Conservation (phyloP, 2,888 invertebrate genomes). For the Plutella xylostella region DNA sequence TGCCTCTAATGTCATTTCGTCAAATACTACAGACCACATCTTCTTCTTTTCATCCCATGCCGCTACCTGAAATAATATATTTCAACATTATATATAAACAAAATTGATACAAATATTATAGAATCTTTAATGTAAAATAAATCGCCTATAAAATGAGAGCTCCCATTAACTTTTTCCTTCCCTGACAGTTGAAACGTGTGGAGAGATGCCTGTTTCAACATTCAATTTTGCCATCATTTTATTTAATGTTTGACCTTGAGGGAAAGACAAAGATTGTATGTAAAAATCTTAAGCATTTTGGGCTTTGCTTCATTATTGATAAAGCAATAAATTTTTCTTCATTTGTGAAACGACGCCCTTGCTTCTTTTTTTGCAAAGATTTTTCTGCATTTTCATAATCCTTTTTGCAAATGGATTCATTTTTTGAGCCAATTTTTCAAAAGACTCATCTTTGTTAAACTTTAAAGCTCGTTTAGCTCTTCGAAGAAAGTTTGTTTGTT, state of each 20-base stretch:
- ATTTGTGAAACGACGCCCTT: slow-evolving; percentile 11
- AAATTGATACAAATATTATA: not conserved
- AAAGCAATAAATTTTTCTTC: slow-evolving; percentile 14
- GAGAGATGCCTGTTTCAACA: not conserved
- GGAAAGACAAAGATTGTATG: slow-evolving; percentile 26
- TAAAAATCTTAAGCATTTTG: slow-evolving; percentile 23
- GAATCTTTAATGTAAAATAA: not conserved
- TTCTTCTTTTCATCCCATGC: slow-evolving; percentile 2
- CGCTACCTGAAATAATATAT: slow-evolving; percentile 1
- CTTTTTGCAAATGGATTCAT: slow-evolving; percentile 13
- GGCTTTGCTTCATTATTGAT: slow-evolving; percentile 13
- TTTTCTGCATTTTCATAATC: slow-evolving; percentile 18
- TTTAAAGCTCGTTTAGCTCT: not conserved
- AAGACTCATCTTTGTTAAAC: not conserved
- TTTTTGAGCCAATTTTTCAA: slow-evolving; percentile 3
- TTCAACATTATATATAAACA: not conserved
- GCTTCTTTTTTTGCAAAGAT: slow-evolving; percentile 8
- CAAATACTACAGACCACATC: not conserved
- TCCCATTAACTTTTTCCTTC: not conserved
- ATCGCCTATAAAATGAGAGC: too few species aligned
- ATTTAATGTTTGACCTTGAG: not conserved
- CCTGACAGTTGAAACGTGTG: not conserved
- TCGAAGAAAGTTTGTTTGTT: not conserved
- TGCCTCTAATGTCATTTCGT: not conserved
- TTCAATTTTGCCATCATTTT: not conserved